Base-by-base conservation (phyloP, 2,888 invertebrate species). In the Oscheius myriophilus region DNA sequence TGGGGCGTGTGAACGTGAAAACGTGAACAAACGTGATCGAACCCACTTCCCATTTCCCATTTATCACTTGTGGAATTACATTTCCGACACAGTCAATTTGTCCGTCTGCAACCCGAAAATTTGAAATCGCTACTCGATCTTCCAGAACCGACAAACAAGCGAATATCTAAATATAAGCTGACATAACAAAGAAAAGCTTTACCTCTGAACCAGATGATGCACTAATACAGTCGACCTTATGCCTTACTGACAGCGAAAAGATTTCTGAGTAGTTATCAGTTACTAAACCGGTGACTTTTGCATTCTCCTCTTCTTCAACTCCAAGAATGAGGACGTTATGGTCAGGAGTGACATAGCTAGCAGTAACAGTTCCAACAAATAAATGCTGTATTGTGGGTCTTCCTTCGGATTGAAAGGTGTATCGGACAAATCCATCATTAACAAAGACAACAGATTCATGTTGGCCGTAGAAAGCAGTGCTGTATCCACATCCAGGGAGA, bases 151-250 rank as follows among this genome's bases (percentile, higher is more conserved):
- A 70, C 11, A 76, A 53, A 57, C 70, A 66, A 9, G 69, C 73
- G 23, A 73, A 41, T 1, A 70, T 69, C 73, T 73, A 58, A 54
- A 70, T 57, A 33, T 42, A n/a, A 6, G 14, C 3, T 25, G 25
- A 1, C 21, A 57, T 21, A 21, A n/a, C 21, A 43, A 14, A 45
- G 18, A 9, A 33, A 25, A 1, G 4, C n/a, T 23, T n/a, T 18
- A 75, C 75, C 52, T 76, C 76, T 25, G 76, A 69, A 6, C 66
- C 76, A 33, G 71, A 71, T 9, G 76, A 76, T 18, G 70, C 67
- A 41, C 68, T 68, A 18, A 76, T 54, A n/a, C 67, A 70, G 6
- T 52, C 25, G 1, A 70, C 46, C 1, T 66, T 23, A 61, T 70
- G 62, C 21, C 65, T 64, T 6, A 71, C 59, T 0, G 69, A 64